These are phyloP conservation scores for Cepaea hortensis DNA, from an alignment of 2,888 invertebrate genomes.

Conservation along the genomic window DNA sequence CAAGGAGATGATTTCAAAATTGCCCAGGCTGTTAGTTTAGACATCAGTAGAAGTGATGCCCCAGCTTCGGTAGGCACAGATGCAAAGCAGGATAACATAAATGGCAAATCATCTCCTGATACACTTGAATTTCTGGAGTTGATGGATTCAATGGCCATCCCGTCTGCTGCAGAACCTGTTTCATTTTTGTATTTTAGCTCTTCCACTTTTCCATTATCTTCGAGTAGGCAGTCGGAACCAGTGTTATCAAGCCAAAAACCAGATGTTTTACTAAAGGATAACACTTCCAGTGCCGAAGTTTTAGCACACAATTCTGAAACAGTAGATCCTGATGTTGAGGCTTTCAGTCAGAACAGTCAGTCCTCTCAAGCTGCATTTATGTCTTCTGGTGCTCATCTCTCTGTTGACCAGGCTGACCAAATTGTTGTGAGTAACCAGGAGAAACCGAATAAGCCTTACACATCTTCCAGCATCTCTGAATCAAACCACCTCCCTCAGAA, in stretches of 20 bases:
- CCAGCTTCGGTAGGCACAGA: background rate
- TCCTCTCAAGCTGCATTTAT: background rate
- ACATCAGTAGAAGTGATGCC: background rate
- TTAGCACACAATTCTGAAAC: background rate
- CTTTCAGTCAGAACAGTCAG: background rate
- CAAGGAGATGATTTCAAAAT: no score
- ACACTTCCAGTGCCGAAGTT: background rate
- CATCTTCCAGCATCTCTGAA: background rate
- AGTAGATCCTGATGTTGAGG: no score
- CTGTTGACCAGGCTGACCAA: background rate
- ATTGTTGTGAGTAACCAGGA: background rate
- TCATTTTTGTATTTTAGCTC: background rate
- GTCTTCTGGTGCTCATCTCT: background rate
- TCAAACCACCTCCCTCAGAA: background rate
- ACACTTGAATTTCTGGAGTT: conserved; percentile 39
- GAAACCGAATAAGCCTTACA: background rate
- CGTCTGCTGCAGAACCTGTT: background rate
- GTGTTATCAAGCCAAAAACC: background rate
- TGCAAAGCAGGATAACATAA: background rate
- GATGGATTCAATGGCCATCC: conserved; percentile 43
- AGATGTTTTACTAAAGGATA: background rate
- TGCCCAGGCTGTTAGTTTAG: background rate
- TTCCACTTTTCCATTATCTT: background rate
- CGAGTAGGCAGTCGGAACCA: background rate
- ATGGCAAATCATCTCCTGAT: conserved; percentile 18